Evolutionary conservation across 2,113 vertebrate species (phyloP), one percentile per base, ranked within the genome.

Genomic region (Canis aureus): DNA sequence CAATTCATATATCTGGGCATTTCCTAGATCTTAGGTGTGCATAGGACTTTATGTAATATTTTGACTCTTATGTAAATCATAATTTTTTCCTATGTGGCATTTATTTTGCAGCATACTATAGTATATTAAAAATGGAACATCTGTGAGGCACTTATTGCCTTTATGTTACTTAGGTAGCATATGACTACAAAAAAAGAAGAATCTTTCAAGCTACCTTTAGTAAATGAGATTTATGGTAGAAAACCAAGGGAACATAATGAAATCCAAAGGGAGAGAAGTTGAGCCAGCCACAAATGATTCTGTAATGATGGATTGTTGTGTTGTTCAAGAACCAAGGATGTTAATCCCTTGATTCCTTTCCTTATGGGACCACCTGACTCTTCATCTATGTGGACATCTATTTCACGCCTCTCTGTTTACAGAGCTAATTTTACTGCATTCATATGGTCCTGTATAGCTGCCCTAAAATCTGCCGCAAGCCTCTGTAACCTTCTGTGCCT

Each of bases 111-210:
- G 55, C 25, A 85, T 76, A 74, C 13, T 78, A 35, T 69, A 20
- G 1, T 0, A 79, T 96, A 67, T 79, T 96, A 80, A 93, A 88
- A 94, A 90, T 84, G 38, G 12, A 88, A 87, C 15, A 51, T 38
- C 13, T 78, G 27, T 19, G 11, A 80, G 12, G 1, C 1, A 51
- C 1, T 78, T 49, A 84, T 32, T 67, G 49, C 7, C 13, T 91
- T 76, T 81, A 17, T 71, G 4, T 89, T 91, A 71, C 23, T 92
- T 13, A 69, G 12, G 19, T 87, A 69, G 32, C 73, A 78, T 55
- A 73, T 35, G 2, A 78, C 10, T 88, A 27, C 4, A 69, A 94
- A 60, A 35, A 59, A 93, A 76, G 74, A 35, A 64, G 25, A 49
- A 19, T 20, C 3, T 57, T 19, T 82, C 1, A 73, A 29, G 3